Conservation (phyloP, 2,113 vertebrate species). For the Phoenicopterus ruber region DNA sequence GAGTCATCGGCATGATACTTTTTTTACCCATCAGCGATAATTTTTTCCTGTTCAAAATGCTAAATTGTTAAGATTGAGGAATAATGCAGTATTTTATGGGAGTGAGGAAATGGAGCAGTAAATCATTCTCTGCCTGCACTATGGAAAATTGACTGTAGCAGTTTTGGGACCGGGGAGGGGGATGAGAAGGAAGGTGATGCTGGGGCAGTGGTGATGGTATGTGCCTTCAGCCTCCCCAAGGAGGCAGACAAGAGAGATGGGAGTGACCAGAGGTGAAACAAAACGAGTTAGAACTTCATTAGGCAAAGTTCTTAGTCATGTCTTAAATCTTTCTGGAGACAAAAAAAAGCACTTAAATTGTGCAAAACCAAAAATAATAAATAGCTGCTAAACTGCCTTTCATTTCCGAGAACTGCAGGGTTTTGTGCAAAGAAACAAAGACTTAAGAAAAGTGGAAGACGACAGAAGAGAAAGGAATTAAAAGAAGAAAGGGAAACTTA, state of each 20-base stretch:
- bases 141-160: background rate
- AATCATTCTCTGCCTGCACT: background rate
- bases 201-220: background rate
- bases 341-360: background rate
- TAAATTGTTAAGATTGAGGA: background rate
- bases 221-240: background rate
- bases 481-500: background rate
- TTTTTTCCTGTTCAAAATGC: background rate
- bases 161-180: background rate
- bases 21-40: background rate
- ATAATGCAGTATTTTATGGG: background rate
- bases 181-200: background rate
- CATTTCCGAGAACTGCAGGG: background rate
- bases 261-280: background rate
- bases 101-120: background rate
- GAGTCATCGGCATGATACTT: background rate
- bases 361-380: background rate
- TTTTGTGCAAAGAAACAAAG: background rate
- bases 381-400: background rate
- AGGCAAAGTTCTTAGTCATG: background rate
- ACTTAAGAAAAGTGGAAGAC: background rate
- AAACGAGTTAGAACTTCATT: background rate
- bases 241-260: background rate
- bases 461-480: background rate
- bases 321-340: background rate